phyloP scores from a whole-genome alignment of 2,113 vertebrate species.

The Alectura lathami region DNA sequence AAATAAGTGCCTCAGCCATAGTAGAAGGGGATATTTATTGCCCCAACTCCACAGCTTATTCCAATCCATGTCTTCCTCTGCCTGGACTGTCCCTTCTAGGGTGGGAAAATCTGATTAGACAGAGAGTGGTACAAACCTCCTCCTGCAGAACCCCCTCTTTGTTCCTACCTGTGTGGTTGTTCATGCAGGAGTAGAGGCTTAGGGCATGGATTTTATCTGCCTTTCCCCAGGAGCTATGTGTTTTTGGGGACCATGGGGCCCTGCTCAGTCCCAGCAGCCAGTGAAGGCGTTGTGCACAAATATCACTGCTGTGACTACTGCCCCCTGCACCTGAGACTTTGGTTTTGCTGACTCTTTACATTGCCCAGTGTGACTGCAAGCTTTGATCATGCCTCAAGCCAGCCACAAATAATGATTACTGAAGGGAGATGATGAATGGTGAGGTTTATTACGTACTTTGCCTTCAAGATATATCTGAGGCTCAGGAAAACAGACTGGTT shows the following conservation, averaged over 20 bases:
- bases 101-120: neutral
- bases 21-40: neutral
- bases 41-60: neutral
- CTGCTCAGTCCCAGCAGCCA: neutral
- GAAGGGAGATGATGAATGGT: neutral
- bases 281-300: neutral
- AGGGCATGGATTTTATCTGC: fast-evolving
- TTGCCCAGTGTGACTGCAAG: neutral
- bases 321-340: fast-evolving
- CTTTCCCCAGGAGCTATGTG: fast-evolving
- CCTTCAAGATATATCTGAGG: neutral
- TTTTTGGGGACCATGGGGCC: neutral
- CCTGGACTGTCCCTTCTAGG: neutral
- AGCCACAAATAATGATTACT: neutral
- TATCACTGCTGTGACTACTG: fast-evolving
- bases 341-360: neutral
- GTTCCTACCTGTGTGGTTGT: neutral
- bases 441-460: neutral
- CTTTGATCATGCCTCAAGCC: neutral
- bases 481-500: neutral
- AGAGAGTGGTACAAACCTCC: fast-evolving
- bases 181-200: fast-evolving
- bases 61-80: neutral
- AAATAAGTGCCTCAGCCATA: neutral
- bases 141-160: neutral